A percentile compares a stretch with the other conserved stretches of the same genome.
Conservation (phyloP, 2,888 invertebrate species). For the Serrognathus titanus region DNA sequence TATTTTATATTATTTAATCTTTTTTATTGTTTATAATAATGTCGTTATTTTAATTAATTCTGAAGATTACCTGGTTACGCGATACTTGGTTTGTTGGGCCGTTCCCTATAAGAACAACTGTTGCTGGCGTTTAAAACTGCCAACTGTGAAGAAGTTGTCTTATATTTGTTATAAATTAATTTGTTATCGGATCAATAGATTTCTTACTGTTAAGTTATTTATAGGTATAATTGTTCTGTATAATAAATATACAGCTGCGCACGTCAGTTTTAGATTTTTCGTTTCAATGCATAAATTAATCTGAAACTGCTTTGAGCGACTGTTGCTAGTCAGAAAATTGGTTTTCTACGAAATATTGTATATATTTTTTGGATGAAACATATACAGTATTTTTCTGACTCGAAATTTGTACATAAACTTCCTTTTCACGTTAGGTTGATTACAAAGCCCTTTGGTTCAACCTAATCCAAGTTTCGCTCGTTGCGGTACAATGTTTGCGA, state of each 20-base stretch:
- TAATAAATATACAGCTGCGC: slow-evolving; percentile 47
- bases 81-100: slow-evolving; percentile 38
- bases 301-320: slow-evolving; percentile 45
- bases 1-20: slow-evolving; percentile 38
- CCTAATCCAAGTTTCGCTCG: slow-evolving; percentile 21
- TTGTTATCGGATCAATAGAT: slow-evolving; percentile 39
- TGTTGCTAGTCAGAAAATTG: slow-evolving; percentile 43
- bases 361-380: slow-evolving; percentile 40
- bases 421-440: slow-evolving; percentile 20
- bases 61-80: slow-evolving; percentile 23
- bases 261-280: slow-evolving; percentile 42
- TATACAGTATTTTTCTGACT: slow-evolving; percentile 48
- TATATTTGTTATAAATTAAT: slow-evolving; percentile 40
- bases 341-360: slow-evolving; percentile 41
- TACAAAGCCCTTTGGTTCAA: slow-evolving; percentile 21
- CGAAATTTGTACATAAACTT: slow-evolving; percentile 26
- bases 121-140: slow-evolving; percentile 28
- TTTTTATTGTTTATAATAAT: slow-evolving; percentile 41
- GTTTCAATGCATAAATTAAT: slow-evolving; percentile 28
- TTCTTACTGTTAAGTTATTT: slow-evolving; percentile 46
- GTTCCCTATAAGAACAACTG: slow-evolving; percentile 25
- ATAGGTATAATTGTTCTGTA: slow-evolving; percentile 45
- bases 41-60: slow-evolving; percentile 36
- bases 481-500: slow-evolving; percentile 26
- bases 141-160: slow-evolving; percentile 29